These are phyloP conservation scores for Sebastes hubbsi DNA, from an alignment of 2,797 vertebrate species.

Conservation along the genomic window DNA sequence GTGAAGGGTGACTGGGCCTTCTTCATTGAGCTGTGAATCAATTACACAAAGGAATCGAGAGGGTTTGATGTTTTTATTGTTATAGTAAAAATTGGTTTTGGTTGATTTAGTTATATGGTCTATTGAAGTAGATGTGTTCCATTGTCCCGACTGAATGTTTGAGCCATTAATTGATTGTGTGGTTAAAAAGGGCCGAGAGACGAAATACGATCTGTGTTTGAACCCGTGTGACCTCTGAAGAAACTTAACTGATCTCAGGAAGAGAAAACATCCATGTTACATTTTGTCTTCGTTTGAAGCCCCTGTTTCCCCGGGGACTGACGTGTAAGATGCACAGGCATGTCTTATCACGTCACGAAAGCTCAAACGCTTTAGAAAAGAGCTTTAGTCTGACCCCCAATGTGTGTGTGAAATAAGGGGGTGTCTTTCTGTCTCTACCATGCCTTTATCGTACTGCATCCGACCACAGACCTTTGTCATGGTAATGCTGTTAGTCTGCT, in stretches of 20 bases:
- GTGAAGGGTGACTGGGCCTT: slow-evolving; percentile 8
- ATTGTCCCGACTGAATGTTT: slow-evolving; percentile 36
- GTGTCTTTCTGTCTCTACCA: slow-evolving; percentile 52
- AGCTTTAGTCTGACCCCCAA: slow-evolving; percentile 38
- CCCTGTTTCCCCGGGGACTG: slow-evolving; percentile 14
- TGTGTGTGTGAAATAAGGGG: slow-evolving; percentile 45
- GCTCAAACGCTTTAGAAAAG: slow-evolving; percentile 13
- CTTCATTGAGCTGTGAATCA: slow-evolving; percentile 23
- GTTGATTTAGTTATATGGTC: slow-evolving; percentile 26
- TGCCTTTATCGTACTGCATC: slow-evolving; percentile 68
- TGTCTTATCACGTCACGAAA: slow-evolving; percentile 24
- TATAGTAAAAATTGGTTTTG: slow-evolving; percentile 11
- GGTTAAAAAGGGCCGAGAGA: slow-evolving; percentile 1
- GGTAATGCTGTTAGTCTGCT: slow-evolving; percentile 72
- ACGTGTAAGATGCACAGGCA: slow-evolving; percentile 26
- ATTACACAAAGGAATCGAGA: slow-evolving; percentile 19
- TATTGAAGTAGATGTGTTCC: slow-evolving; percentile 12
- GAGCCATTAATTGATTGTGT: slow-evolving; percentile 4
- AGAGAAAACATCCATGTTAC: not conserved
- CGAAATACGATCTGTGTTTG: slow-evolving; percentile 3
- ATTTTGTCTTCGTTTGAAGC: slow-evolving; percentile 2
- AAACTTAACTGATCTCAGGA: not conserved
- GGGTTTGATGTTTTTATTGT: slow-evolving; percentile 45
- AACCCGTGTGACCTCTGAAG: slow-evolving; percentile 19
- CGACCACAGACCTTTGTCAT: slow-evolving; percentile 74